Conservation (phyloP, 2,797 vertebrate species). For the Antrozous pallidus region DNA sequence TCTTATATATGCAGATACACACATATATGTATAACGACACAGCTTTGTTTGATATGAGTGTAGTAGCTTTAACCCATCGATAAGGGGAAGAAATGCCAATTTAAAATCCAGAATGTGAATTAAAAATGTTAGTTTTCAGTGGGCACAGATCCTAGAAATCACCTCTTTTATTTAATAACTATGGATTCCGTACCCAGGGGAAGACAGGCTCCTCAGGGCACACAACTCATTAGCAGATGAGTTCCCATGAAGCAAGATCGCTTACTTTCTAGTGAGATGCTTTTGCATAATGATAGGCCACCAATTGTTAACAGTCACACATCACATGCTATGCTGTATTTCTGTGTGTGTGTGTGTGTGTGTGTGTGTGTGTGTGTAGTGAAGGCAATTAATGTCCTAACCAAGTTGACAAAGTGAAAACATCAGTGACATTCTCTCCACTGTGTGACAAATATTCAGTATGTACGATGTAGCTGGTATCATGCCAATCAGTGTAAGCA, state of each 20-base stretch:
- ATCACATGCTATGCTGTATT: not conserved
- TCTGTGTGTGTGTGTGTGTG: not conserved
- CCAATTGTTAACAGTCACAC: not conserved
- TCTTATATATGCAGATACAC: not conserved
- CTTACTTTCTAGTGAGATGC: not conserved
- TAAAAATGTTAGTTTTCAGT: not conserved
- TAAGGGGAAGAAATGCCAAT: not conserved
- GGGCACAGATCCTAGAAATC: not conserved
- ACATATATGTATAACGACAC: not conserved
- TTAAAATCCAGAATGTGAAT: slow-evolving; percentile 6
- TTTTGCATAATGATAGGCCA: not conserved
- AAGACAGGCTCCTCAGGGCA: not conserved
- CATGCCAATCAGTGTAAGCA: not conserved
- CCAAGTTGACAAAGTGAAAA: not conserved
- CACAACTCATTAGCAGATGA: slow-evolving; percentile 6
- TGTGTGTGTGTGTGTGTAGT: not conserved
- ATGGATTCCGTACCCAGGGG: not conserved
- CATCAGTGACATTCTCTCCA: not conserved
- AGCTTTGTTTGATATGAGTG: not conserved
- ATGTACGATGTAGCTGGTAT: not conserved
- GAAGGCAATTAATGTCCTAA: not conserved
- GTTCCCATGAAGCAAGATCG: not conserved
- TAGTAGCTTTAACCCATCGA: not conserved
- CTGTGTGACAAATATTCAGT: not conserved
- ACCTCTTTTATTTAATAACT: not conserved